Conservation (phyloP, 2,888 invertebrate species). For the Plagodis dolabraria region DNA sequence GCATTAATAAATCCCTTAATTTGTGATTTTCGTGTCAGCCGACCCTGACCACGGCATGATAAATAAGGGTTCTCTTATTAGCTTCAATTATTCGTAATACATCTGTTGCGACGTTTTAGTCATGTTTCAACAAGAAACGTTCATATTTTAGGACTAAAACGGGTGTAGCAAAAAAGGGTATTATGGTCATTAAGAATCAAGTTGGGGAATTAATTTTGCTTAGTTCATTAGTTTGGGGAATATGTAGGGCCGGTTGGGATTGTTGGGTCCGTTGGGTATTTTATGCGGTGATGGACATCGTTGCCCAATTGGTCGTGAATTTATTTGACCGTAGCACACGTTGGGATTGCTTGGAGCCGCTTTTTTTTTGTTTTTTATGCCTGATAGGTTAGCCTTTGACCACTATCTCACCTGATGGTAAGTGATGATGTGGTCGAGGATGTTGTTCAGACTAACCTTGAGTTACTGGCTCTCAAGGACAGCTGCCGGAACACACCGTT, state of each 20-base stretch:
- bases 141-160: slow-evolving; percentile 15
- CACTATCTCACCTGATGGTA: too few relatives aligned
- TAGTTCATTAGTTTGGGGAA: slow-evolving; percentile 27
- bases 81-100: slow-evolving; percentile 35
- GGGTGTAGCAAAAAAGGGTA: slow-evolving; percentile 20
- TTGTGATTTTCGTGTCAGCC: slow-evolving; percentile 47
- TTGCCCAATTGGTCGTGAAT: slow-evolving; percentile 21
- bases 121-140: slow-evolving; percentile 18
- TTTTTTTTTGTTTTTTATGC: too few relatives aligned
- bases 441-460: too few relatives aligned
- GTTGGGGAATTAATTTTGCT: slow-evolving; percentile 27
- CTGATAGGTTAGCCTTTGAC: too few relatives aligned
- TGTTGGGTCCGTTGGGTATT: not conserved
- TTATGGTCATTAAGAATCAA: slow-evolving; percentile 18
- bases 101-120: slow-evolving; percentile 23
- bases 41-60: slow-evolving; percentile 41
- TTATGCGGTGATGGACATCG: slow-evolving; percentile 17
- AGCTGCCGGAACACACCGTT: too few relatives aligned
- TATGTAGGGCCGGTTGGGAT: slow-evolving; percentile 1
- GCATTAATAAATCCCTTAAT: slow-evolving; percentile 45
- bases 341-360: slow-evolving; percentile 14
- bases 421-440: too few relatives aligned
- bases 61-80: slow-evolving; percentile 38
- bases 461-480: too few relatives aligned
- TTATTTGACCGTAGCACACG: slow-evolving; percentile 18